Evolutionary conservation across 2,113 vertebrate species (phyloP).

Genomic region (Sprattus sprattus): DNA sequence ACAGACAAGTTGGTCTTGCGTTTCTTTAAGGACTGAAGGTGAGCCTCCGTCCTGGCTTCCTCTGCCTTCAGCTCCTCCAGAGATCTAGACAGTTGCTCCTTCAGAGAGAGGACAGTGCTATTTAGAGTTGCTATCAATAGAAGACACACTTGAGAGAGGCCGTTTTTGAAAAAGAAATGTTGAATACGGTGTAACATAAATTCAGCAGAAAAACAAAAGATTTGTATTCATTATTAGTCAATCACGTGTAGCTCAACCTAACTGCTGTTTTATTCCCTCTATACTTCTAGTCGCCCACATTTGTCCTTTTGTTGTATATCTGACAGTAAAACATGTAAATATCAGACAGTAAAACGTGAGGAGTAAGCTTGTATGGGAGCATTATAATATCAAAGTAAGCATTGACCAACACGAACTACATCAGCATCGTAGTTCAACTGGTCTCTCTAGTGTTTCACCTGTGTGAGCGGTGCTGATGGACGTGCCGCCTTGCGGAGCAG

Average conservation of each 20-base stretch:
- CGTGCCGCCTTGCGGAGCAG: slow-evolving; percentile 49
- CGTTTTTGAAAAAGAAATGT: neutral
- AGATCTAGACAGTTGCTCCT: slow-evolving; percentile 62
- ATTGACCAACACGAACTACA: too few species aligned
- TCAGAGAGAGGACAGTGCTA: neutral
- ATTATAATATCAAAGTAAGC: neutral
- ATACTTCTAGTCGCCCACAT: too few species aligned
- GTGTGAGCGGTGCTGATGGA: slow-evolving; percentile 28
- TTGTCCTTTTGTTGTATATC: neutral
- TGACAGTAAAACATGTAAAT: neutral
- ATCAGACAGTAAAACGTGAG: neutral
- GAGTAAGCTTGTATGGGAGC: neutral
- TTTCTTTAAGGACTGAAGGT: slow-evolving; percentile 72
- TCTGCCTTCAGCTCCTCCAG: slow-evolving; percentile 65
- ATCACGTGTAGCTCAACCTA: too few species aligned
- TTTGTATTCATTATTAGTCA: neutral
- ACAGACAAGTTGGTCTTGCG: slow-evolving; percentile 65
- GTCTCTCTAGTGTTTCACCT: slow-evolving; percentile 44
- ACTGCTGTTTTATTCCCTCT: too few species aligned
- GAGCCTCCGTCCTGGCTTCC: slow-evolving; percentile 58
- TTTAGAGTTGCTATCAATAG: neutral
- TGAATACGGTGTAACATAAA: neutral
- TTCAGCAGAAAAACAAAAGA: neutral
- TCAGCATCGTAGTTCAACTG: neutral
- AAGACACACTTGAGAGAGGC: neutral